Percentiles rank a stretch among this genome's conserved stretches.
Conservation (phyloP, 2,888 invertebrate genomes). For the Luperina testacea region DNA sequence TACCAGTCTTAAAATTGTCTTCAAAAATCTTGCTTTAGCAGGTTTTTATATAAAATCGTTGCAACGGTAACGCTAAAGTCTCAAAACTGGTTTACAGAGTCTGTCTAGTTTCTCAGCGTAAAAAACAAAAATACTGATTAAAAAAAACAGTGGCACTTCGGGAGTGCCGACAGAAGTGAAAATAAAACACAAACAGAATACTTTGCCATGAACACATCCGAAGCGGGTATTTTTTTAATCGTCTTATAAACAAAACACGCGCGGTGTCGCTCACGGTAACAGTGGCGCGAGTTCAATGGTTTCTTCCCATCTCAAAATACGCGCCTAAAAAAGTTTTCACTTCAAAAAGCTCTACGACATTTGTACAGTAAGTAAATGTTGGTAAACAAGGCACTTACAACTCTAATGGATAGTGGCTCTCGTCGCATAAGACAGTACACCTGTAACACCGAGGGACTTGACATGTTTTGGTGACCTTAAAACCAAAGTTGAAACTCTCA, state of each 20-base stretch:
- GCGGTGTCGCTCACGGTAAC: too few species aligned
- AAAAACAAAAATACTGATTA: neutral
- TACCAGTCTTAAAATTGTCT: neutral
- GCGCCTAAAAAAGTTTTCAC: too few species aligned
- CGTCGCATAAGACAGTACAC: neutral
- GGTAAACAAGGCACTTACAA: neutral
- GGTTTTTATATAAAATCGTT: neutral
- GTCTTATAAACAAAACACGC: too few species aligned
- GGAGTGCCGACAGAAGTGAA: too few species aligned
- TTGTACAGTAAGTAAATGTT: neutral
- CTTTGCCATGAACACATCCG: too few species aligned
- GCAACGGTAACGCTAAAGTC: neutral
- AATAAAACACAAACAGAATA: too few species aligned
- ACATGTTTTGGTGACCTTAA: slow-evolving; percentile 2
- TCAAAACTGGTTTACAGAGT: neutral
- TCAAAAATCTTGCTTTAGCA: neutral
- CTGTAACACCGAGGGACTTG: neutral
- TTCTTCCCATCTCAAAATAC: too few species aligned
- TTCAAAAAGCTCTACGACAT: neutral
- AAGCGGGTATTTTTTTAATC: too few species aligned
- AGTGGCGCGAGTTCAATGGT: too few species aligned
- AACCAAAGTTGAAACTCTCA: neutral
- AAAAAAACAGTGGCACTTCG: too few species aligned
- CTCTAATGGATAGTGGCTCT: neutral
- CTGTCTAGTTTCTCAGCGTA: neutral